phyloP scores from a whole-genome alignment of 2,113 vertebrate species.

The Actinemys pallida region DNA sequence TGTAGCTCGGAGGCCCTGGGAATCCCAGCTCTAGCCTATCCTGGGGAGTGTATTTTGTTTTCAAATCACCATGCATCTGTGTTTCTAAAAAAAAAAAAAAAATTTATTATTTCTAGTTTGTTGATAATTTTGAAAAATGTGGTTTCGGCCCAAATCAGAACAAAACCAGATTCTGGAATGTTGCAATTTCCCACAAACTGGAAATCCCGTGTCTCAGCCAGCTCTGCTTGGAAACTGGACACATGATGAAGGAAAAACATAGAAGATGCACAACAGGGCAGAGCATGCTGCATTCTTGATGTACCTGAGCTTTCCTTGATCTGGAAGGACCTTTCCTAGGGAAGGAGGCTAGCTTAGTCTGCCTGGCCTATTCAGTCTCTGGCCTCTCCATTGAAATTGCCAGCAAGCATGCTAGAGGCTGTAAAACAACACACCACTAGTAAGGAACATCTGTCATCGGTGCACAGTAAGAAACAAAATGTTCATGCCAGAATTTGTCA shows the following conservation, averaged over 20 bases:
- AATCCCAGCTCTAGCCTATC: too few species aligned
- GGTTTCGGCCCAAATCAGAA: too few species aligned
- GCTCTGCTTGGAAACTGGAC: neutral
- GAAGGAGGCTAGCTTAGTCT: neutral
- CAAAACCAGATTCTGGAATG: too few species aligned
- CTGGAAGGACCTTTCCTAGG: neutral
- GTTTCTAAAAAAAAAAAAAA: too few species aligned
- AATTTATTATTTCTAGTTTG: too few species aligned
- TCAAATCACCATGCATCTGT: too few species aligned
- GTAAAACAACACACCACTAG: neutral
- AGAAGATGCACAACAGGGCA: neutral
- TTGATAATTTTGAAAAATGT: too few species aligned
- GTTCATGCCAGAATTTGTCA: neutral
- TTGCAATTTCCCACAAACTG: too few species aligned
- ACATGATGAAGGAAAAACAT: neutral
- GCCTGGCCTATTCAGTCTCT: neutral
- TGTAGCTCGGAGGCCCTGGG: too few species aligned
- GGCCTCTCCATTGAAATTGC: neutral
- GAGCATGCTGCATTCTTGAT: neutral
- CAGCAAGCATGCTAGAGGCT: fast-evolving
- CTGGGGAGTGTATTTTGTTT: too few species aligned
- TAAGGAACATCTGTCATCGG: neutral
- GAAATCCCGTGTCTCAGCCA: too few species aligned
- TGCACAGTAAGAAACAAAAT: neutral
- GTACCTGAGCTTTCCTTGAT: neutral